Percentiles rank a stretch among this genome's conserved stretches.
Conservation (phyloP, 2,888 invertebrate genomes). For the Drosophila mimica region DNA sequence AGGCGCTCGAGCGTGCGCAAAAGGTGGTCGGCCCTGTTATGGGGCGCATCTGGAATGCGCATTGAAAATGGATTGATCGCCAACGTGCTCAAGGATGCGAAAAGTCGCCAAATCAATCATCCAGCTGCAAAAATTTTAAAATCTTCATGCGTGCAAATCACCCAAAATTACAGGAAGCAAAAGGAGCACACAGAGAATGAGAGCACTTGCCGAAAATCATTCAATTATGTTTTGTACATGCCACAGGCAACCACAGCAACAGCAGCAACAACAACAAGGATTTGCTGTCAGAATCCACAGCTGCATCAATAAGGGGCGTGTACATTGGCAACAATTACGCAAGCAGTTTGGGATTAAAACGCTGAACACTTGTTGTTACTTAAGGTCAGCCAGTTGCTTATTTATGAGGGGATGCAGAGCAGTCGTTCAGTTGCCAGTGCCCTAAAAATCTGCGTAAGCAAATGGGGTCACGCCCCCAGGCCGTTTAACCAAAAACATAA, state of each 20-base stretch:
- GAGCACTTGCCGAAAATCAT: constrained; percentile 78
- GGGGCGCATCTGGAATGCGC: constrained; percentile 29
- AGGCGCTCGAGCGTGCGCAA: constrained; percentile 52
- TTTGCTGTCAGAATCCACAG: constrained; percentile 54
- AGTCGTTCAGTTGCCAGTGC: constrained; percentile 7
- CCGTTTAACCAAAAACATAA: constrained; percentile 12
- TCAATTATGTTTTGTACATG: constrained; percentile 64
- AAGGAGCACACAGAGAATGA: constrained; percentile 13
- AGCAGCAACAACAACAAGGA: constrained; percentile 36
- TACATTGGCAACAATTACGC: constrained; percentile 46
- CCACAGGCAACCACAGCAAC: constrained; percentile 46
- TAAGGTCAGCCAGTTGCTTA: constrained; percentile 54
- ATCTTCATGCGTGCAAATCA: constrained; percentile 60
- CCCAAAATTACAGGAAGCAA: constrained; percentile 76
- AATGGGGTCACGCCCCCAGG: constrained; percentile 48
- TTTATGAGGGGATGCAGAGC: constrained; percentile 55
- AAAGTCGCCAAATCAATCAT: constrained; percentile 63
- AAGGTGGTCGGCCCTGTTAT: constrained; percentile 47
- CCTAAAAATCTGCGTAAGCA: constrained; percentile 31
- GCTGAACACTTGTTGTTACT: constrained; percentile 30
- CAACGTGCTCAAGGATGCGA: constrained; percentile 54
- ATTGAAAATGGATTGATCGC: constrained; percentile 33
- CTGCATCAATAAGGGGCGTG: constrained; percentile 63
- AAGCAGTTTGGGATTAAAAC: constrained; percentile 37
- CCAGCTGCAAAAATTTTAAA: constrained; percentile 57